These are phyloP conservation scores for Orthosia gracilis DNA, from an alignment of 2,888 invertebrate genomes.

Conservation along the genomic window DNA sequence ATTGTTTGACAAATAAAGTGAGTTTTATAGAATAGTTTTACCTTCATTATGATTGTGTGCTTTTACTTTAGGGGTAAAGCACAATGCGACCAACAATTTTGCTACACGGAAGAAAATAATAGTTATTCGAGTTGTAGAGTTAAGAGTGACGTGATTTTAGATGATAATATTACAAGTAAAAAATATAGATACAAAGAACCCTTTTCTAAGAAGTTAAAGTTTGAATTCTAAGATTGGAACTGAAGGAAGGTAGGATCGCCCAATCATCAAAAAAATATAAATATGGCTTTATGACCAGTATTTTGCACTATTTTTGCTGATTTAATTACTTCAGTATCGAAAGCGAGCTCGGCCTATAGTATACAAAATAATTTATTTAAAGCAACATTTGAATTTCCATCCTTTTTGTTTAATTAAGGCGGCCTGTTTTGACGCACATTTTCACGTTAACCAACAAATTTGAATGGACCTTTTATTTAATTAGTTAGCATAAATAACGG, in stretches of 20 bases:
- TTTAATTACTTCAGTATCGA: constrained; percentile 44
- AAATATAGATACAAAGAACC: too few relatives aligned
- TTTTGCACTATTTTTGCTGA: constrained; percentile 32
- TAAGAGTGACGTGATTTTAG: too few relatives aligned
- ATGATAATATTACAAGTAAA: too few relatives aligned
- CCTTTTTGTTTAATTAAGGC: constrained; percentile 65
- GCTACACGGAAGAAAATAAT: too few relatives aligned
- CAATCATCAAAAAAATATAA: not conserved
- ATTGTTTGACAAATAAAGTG: too few relatives aligned
- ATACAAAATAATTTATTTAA: constrained; percentile 65
- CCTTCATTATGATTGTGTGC: too few relatives aligned
- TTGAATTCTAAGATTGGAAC: not conserved
- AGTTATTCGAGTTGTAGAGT: too few relatives aligned
- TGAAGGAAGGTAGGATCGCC: too few relatives aligned
- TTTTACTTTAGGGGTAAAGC: too few relatives aligned
- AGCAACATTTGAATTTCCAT: constrained; percentile 63
- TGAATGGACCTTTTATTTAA: constrained; percentile 74
- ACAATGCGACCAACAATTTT: too few relatives aligned
- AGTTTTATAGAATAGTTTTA: too few relatives aligned
- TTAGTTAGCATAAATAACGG: constrained; percentile 72
- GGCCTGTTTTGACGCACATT: constrained; percentile 68
- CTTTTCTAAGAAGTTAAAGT: too few relatives aligned
- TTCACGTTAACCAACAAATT: constrained; percentile 72
- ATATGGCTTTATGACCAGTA: not conserved
- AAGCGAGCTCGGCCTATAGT: constrained; percentile 33